phyloP scores from a whole-genome alignment of 1,140 invertebrate genomes.

The Mylabris phalerata region DNA sequence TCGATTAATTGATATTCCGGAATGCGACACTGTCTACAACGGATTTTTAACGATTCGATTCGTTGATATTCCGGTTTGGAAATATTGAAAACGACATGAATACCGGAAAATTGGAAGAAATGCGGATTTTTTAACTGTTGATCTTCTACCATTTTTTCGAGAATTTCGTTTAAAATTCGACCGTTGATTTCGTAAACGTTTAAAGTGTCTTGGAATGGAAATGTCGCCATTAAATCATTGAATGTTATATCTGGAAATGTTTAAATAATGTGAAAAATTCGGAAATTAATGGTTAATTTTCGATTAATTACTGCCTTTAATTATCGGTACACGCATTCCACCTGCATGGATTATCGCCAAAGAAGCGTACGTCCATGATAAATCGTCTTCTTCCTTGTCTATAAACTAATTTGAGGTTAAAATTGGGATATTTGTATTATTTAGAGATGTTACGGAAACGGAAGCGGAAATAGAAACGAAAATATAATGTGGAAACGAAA shows the following conservation, averaged over 20 bases:
- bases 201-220: constrained; percentile 50
- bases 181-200: constrained; percentile 47
- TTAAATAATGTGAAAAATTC: not conserved
- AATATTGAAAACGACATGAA: constrained; percentile 45
- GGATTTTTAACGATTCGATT: constrained; percentile 47
- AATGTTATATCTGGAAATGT: constrained; percentile 36
- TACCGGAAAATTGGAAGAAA: constrained; percentile 41
- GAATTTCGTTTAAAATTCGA: constrained; percentile 41
- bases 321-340: constrained; percentile 55
- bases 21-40: constrained; percentile 55
- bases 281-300: not conserved
- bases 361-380: constrained; percentile 56
- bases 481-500: no score
- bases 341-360: constrained; percentile 63
- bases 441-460: no score
- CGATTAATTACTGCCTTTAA: constrained; percentile 39
- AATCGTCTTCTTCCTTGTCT: no score
- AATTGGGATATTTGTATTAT: no score
- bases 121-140: constrained; percentile 36
- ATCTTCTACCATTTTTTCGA: constrained; percentile 39
- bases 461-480: no score
- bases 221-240: constrained; percentile 45
- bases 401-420: no score
- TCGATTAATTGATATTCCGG: constrained; percentile 51
- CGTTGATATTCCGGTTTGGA: constrained; percentile 47